A percentile compares a stretch with the other conserved stretches of the same genome.
These are phyloP conservation scores for Lophotis ruficrista DNA, from an alignment of 2,113 vertebrate genomes.

Conservation along the genomic window DNA sequence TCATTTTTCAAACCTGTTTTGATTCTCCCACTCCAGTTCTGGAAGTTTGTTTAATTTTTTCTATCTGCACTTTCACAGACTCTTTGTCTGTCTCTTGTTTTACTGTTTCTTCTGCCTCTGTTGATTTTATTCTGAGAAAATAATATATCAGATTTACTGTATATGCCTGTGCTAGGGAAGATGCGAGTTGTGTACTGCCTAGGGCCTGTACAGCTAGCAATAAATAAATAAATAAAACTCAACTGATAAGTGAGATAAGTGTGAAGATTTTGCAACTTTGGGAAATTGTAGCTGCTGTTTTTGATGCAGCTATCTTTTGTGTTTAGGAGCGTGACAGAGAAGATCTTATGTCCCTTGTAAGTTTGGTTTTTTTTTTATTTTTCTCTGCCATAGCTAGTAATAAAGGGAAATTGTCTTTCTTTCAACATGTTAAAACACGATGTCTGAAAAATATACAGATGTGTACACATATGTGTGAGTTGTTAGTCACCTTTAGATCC, in stretches of 20 bases:
- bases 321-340: neutral
- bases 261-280: neutral
- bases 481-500: neutral
- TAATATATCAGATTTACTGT: neutral
- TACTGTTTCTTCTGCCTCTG: conserved; percentile 30
- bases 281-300: neutral
- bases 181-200: neutral
- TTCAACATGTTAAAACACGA: neutral
- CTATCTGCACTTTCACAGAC: neutral
- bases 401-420: neutral
- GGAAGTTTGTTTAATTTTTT: neutral
- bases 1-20: neutral
- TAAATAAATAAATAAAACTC: neutral
- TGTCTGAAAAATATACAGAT: neutral
- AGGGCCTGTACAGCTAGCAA: neutral
- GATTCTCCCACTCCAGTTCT: neutral
- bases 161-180: neutral
- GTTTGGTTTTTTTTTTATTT: neutral
- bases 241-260: neutral
- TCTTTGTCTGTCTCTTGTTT: neutral
- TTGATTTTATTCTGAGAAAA: conserved; percentile 48
- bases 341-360: neutral
- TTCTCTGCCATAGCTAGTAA: neutral
- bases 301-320: neutral
- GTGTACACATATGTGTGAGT: neutral